Evolutionary conservation across 2,797 vertebrate species (phyloP), one percentile per base, ranked within the genome.

Genomic region (Acanthornis magna): DNA sequence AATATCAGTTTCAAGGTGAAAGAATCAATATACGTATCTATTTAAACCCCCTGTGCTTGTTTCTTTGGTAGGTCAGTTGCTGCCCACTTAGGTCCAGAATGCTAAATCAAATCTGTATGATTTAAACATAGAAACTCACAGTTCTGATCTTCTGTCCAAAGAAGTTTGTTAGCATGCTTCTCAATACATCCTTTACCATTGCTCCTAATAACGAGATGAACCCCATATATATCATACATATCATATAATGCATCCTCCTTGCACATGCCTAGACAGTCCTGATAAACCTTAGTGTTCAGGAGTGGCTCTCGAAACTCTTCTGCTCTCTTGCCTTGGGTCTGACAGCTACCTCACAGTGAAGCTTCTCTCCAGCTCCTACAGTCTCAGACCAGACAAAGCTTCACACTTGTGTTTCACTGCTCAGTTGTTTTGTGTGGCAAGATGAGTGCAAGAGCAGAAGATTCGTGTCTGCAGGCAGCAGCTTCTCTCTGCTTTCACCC

Each of bases 221-320:
- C 23, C 11, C 13, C 4, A 0, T 74, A 25, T 66, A 9, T 60
- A 11, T 42, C 23, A 8, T 22, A 19, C 2, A 22, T 42, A 14
- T 40, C 40, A 40, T 42, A 42, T 42, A 5, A 42, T 42, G 16
- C 17, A 57, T 36, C 23, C 11, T 85, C 17, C n/a, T 71, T 60
- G 26, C n/a, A 63, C 8, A 2, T 42, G 45, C 23, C 22, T 65
- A 30, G 38, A 34, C 45, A 85, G 55, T 42, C 23, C 51, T 58
- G 42, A 38, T 70, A 73, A 51, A 79, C 70, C 22, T 70, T 32
- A 11, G 4, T 55, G 36, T 48, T 75, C 30, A 53, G 23, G 30
- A 16, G 2, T 70, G 18, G 36, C 14, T 32, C 29, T 86, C 15
- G 3, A 19, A 67, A 25, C 10, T 40, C 7, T 66, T 62, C 40